Percentiles rank a stretch among this genome's conserved stretches.
Conservation (phyloP, 2,888 invertebrate genomes). For the Hemistola chrysoprasaria region DNA sequence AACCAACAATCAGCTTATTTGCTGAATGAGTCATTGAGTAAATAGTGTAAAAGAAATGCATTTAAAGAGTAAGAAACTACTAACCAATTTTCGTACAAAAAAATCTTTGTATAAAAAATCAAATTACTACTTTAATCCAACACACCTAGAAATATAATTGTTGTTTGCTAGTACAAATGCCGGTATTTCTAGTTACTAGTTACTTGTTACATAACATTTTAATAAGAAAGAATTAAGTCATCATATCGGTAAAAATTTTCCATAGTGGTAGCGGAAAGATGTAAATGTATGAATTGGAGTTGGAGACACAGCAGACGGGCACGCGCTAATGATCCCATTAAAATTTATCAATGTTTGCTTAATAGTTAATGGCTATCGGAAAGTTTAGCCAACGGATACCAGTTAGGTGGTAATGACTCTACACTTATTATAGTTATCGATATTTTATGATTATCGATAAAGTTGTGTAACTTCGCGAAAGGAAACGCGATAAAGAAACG, state of each 20-base stretch:
- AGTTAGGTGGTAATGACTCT: background rate
- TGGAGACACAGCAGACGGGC: slow-evolving; percentile 2
- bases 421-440: slow-evolving; percentile 1
- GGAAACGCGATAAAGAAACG: too few relatives aligned
- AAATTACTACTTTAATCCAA: too few relatives aligned
- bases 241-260: slow-evolving; percentile 33
- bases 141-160: too few relatives aligned
- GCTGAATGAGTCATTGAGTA: too few relatives aligned
- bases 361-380: slow-evolving; percentile 1
- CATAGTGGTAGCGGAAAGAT: slow-evolving; percentile 54
- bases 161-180: too few relatives aligned
- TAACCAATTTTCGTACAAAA: too few relatives aligned
- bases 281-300: slow-evolving; percentile 38
- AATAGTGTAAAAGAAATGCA: too few relatives aligned
- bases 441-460: slow-evolving; percentile 3
- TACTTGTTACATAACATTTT: too few relatives aligned
- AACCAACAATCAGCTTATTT: too few relatives aligned
- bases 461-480: background rate
- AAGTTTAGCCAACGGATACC: background rate
- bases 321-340: slow-evolving; percentile 6
- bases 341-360: background rate
- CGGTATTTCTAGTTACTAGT: too few relatives aligned
- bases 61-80: too few relatives aligned
- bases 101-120: too few relatives aligned
- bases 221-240: slow-evolving; percentile 28